Evolutionary conservation across 2,888 invertebrate species (phyloP), one percentile per base, ranked within the genome.

Genomic region (Ophion ventricosus): DNA sequence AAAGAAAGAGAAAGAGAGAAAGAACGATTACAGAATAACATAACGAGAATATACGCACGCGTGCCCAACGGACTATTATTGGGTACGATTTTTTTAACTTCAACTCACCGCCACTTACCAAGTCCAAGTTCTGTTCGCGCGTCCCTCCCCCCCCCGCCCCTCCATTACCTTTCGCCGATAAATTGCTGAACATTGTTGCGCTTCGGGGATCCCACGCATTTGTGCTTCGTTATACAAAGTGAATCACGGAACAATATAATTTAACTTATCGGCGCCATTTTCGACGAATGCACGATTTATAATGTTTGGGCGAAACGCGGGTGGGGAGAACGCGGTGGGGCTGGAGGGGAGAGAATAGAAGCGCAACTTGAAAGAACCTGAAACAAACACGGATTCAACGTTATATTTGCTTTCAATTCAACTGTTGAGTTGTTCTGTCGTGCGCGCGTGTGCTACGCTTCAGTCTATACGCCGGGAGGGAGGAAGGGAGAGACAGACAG

Each of bases 401-500:
- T 84, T 56, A 57, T 23, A 67, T 69, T 78, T 82, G 80, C 80
- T 66, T 85, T 66, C 72, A 54, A 74, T 77, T 80, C 82, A 80
- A 85, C 82, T 82, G 85, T 85, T 82, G 76, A 85, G 82, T 73
- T 80, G 72, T 66, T 63, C 73, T 80, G 72, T 66, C 67, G n/a
- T 64, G 66, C 64, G 77, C 84, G 87, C 87, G 83, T 84, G 87
- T 86, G 87, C 84, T 86, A 85, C 87, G 83, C 77, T 85, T 84
- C 85, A 77, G 80, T 43, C 67, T 59, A 54, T 17, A 5, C 56
- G 57, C 20, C 8, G 77, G 66, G 73, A 59, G 73, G 82, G 67
- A 83, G 69, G 63, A 82, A 83, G 23, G 56, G 29, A 85, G 77
- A 83, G 66, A 35, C 56, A 54, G 26, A 78, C 26, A 35, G 20